Evolutionary conservation across 2,113 vertebrate genomes (phyloP), one percentile per base, ranked within the genome.

Genomic region (Malurus melanocephalus): DNA sequence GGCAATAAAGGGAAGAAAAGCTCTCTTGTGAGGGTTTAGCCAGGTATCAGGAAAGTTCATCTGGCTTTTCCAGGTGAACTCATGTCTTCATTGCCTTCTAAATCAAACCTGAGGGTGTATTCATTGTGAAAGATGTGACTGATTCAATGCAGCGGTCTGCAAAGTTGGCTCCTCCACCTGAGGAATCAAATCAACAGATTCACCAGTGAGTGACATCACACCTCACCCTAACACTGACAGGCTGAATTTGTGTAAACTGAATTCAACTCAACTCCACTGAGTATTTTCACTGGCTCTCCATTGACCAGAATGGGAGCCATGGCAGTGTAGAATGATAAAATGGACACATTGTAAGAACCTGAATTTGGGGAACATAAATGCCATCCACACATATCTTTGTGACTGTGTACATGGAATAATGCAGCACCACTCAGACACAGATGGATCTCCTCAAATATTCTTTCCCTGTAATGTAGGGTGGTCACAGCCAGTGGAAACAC

Each of bases 221-320:
- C 26, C 23, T 49, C 2, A 2, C 69, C 60, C 22, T 32, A 42
- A 61, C 14, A 11, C 8, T 52, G 30, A 33, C 22, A 49, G 6
- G 9, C 4, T 38, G 38, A 38, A 16, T 53, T 65, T 55, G 51
- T 4, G 16, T 28, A 46, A 80, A 26, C 8, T 17, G 40, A 30
- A 28, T 9, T 7, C 13, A 90, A 17, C 15, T 6, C 32, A 52
- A 18, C 20, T 28, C 45, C 38, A 30, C 8, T 51, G 8, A 23
- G 3, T 18, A 11, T 40, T 19, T 59, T 48, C 40, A 43, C 14
- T 72, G 14, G 5, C 35, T 64, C 14, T 74, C 20, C 23, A 35
- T 9, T 0, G 0, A 19, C 14, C 20, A 16, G 9, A 79, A 56
- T 4, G 33, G 53, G 4, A 85, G 27, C 8, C 6, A 23, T 28